Conservation (phyloP, 2,888 invertebrate genomes). For the Furcula furcula region DNA sequence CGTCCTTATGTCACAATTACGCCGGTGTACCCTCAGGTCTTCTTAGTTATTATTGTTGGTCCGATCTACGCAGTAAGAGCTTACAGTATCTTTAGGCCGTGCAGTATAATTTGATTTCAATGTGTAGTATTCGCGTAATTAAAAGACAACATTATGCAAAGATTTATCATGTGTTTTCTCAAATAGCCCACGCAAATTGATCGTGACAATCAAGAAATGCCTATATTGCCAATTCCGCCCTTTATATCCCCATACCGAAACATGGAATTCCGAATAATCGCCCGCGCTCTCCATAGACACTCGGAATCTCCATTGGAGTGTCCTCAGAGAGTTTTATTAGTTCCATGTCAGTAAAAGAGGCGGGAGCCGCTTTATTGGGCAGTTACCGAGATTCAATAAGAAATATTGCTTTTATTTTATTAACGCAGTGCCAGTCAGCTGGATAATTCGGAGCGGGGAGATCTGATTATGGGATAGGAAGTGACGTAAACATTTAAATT, state of each 20-base stretch:
- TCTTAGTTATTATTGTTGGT: no score
- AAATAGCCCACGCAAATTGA: not conserved
- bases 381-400: conserved; percentile 61
- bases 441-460: conserved; percentile 3
- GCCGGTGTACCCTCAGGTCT: no score
- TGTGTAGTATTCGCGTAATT: no score
- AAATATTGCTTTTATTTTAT: conserved; percentile 47
- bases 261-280: conserved; percentile 34
- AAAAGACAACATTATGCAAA: no score
- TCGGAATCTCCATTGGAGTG: conserved; percentile 45
- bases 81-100: no score
- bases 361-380: conserved; percentile 52
- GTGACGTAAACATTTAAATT: not conserved
- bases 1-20: no score
- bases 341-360: conserved; percentile 42
- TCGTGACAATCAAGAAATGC: no score
- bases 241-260: conserved; percentile 17
- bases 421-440: conserved; percentile 9
- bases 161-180: no score
- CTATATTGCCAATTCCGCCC: conserved; percentile 2
- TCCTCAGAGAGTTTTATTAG: conserved; percentile 45
- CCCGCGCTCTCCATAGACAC: conserved; percentile 27
- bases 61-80: no score
- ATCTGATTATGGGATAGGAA: conserved; percentile 3
- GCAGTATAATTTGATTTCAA: no score